Evolutionary conservation across 2,888 invertebrate species (phyloP).

Genomic region (Carcina quercana): DNA sequence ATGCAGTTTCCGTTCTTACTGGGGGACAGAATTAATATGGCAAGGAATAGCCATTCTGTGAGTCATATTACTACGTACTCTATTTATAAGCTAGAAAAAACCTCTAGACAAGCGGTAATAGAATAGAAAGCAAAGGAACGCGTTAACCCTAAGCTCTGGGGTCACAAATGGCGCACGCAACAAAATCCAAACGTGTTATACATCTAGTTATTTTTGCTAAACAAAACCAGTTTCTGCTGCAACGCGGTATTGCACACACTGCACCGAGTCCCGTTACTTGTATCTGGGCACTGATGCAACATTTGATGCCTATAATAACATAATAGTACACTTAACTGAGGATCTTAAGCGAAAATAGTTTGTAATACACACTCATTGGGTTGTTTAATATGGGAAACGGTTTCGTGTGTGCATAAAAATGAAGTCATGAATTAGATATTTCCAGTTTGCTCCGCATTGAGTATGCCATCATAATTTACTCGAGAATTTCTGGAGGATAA

Average conservation of each 20-base stretch:
- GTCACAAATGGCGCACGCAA: constrained; percentile 54
- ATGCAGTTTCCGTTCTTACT: too few species aligned
- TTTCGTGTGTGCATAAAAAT: too few species aligned
- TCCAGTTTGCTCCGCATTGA: too few species aligned
- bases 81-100: too few species aligned
- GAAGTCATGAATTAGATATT: too few species aligned
- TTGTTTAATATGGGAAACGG: constrained; percentile 21
- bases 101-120: too few species aligned
- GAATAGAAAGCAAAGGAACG: too few species aligned
- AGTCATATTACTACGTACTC: too few species aligned
- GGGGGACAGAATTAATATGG: too few species aligned
- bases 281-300: constrained; percentile 60
- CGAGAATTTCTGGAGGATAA: too few species aligned
- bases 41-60: too few species aligned
- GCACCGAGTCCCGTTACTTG: constrained; percentile 56
- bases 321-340: constrained; percentile 56
- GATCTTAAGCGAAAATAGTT: constrained; percentile 23
- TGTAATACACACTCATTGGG: constrained; percentile 25
- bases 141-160: constrained; percentile 28
- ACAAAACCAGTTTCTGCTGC: constrained; percentile 55
- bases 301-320: constrained; percentile 67
- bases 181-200: constrained; percentile 32
- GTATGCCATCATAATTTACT: too few species aligned
- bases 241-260: constrained; percentile 56
- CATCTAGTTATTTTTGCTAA: constrained; percentile 47